Conservation (phyloP, 37 sponge, comb jelly and placozoan species). For the Hormiphora californensis region DNA sequence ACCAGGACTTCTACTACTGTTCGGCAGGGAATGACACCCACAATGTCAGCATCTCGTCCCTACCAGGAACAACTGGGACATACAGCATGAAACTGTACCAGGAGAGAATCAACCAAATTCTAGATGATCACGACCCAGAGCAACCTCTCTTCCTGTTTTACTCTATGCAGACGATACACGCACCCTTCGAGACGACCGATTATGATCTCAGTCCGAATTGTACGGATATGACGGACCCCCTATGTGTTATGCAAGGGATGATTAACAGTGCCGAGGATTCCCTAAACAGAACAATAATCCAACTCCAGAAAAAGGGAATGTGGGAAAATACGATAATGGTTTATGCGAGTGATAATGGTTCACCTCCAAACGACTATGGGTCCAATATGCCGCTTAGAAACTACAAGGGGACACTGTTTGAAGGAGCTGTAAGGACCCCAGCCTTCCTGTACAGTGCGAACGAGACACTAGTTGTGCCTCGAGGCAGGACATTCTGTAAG, state of each 20-base stretch:
- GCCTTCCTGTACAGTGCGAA: too few species aligned
- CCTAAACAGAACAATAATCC: background rate
- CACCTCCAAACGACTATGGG: too few species aligned
- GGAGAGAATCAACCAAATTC: background rate
- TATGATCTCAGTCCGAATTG: slow-evolving; percentile 45
- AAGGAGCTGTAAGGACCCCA: too few species aligned
- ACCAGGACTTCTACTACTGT: too few species aligned
- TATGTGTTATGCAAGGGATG: slow-evolving; percentile 57
- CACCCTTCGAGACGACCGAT: slow-evolving; percentile 57
- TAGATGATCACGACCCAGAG: slow-evolving; percentile 52
- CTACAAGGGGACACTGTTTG: too few species aligned
- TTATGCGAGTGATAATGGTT: slow-evolving; percentile 60
- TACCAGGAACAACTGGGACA: too few species aligned
- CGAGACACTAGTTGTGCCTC: too few species aligned
- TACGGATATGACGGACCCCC: slow-evolving; percentile 30
- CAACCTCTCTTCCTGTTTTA: slow-evolving; percentile 60
- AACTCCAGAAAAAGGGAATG: slow-evolving; percentile 49
- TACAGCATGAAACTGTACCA: too few species aligned
- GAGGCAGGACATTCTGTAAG: too few species aligned
- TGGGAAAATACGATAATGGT: slow-evolving; percentile 64
- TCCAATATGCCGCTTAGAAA: too few species aligned
- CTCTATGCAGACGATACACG: slow-evolving; percentile 22
- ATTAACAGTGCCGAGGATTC: slow-evolving; percentile 57
- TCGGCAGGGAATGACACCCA: too few species aligned
- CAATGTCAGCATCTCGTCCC: too few species aligned